phyloP scores from a whole-genome alignment of 2,113 vertebrate genomes.

The Bos javanicus region DNA sequence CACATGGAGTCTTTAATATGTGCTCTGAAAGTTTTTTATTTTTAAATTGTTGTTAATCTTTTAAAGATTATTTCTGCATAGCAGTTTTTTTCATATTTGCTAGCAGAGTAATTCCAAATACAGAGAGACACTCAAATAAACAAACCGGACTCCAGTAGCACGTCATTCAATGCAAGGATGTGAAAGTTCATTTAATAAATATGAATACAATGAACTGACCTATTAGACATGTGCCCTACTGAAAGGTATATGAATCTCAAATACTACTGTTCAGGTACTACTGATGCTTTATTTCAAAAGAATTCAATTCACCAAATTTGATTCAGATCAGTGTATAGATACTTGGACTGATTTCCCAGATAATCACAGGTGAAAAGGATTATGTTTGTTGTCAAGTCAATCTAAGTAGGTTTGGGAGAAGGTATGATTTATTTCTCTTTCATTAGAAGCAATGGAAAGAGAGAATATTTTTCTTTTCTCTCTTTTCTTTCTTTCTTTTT shows the following conservation, averaged over 20 bases:
- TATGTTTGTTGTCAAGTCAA: not conserved
- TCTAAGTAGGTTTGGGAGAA: not conserved
- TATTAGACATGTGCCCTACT: not conserved
- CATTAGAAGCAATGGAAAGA: not conserved
- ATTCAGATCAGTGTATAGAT: not conserved
- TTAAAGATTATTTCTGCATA: slow-evolving; percentile 46
- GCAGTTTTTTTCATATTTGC: slow-evolving; percentile 42
- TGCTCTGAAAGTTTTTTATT: not conserved
- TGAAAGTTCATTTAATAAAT: slow-evolving; percentile 28
- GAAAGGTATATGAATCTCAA: not conserved
- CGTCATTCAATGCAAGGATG: slow-evolving; percentile 52
- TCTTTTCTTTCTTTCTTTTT: not conserved
- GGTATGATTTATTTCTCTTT: not conserved
- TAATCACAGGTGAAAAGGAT: not conserved
- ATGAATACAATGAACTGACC: not conserved
- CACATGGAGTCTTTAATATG: not conserved
- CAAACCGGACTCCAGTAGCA: slow-evolving; percentile 50
- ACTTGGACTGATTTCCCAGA: not conserved
- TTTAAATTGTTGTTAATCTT: not conserved
- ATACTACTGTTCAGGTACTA: not conserved
- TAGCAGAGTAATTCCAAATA: slow-evolving; percentile 38
- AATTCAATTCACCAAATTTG: not conserved
- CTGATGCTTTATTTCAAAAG: not conserved
- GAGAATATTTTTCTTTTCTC: not conserved
- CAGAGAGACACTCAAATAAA: slow-evolving; percentile 58